A percentile compares a stretch with the other conserved stretches of the same genome.
phyloP scores from a whole-genome alignment of 2,113 vertebrate species.

The Anguilla japonica region DNA sequence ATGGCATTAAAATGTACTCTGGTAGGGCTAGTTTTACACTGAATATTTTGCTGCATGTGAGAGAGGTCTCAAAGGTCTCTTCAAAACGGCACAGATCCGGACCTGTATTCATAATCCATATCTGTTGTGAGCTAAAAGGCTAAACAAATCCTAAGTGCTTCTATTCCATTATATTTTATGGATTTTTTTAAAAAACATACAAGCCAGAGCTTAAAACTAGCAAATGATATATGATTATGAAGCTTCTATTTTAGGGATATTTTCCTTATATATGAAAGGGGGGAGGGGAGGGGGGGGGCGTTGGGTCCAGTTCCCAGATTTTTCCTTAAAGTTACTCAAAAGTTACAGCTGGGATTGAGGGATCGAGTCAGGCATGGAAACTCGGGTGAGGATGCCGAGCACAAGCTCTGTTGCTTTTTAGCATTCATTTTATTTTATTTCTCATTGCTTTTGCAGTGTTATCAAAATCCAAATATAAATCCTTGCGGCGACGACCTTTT shows the following conservation, averaged over 20 bases:
- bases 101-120: no score
- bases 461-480: constrained; percentile 3
- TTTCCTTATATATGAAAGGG: not conserved
- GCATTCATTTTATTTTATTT: not conserved
- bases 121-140: no score
- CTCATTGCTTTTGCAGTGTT: not conserved
- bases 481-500: not conserved
- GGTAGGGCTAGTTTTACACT: no score
- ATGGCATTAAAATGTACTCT: no score
- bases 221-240: not conserved
- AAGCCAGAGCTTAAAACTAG: not conserved
- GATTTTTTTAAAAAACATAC: not conserved
- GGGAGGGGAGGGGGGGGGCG: not conserved
- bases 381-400: not conserved
- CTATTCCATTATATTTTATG: no score
- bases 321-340: not conserved
- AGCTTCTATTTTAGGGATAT: not conserved
- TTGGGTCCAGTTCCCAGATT: not conserved
- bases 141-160: no score
- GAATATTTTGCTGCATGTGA: no score
- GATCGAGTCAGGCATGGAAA: not conserved
- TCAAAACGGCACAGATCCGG: no score
- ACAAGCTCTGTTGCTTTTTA: not conserved
- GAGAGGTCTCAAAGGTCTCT: no score
- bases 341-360: constrained; percentile 5